Percentiles rank a stretch among this genome's conserved stretches.
Conservation (phyloP, 2,888 invertebrate genomes). For the Cheilosia vulpina region DNA sequence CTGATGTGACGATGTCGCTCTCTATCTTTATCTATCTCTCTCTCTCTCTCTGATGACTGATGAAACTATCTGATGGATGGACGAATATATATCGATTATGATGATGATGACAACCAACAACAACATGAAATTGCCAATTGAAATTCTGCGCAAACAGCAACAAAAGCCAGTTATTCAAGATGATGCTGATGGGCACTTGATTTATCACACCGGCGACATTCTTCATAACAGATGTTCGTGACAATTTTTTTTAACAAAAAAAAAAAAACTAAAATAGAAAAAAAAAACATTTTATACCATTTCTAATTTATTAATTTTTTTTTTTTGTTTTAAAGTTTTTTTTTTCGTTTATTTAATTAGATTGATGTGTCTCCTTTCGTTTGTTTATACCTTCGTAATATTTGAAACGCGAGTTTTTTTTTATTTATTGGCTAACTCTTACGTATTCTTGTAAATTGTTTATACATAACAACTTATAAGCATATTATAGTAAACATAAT, state of each 20-base stretch:
- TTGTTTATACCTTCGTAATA: conserved; percentile 74
- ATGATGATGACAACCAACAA: conserved; percentile 29
- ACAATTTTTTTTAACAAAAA: conserved; percentile 85
- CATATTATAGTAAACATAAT: conserved; percentile 37
- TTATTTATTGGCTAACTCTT: conserved; percentile 76
- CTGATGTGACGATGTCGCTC: conserved; percentile 45
- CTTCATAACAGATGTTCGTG: conserved; percentile 99
- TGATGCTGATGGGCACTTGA: conserved; percentile 99
- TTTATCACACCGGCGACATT: conserved; percentile 99
- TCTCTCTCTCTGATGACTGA: conserved; percentile 27
- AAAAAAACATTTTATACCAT: conserved; percentile 73
- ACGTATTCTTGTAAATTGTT: conserved; percentile 59
- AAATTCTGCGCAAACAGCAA: conserved; percentile 79
- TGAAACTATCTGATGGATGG: conserved; percentile 31
- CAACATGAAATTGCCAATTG: conserved; percentile 55
- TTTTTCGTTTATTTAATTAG: conserved; percentile 47
- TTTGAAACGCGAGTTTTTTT: conserved; percentile 73
- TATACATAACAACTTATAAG: conserved; percentile 48
- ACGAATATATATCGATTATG: too few species aligned
- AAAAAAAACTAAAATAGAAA: conserved; percentile 73
- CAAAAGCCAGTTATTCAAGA: conserved; percentile 95
- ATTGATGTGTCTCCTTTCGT: conserved; percentile 45
- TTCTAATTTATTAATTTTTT: conserved; percentile 74
- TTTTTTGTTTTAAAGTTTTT: conserved; percentile 72
- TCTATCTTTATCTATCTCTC: conserved; percentile 63